Base-by-base conservation (phyloP, 2,797 vertebrate species). In the Centroberyx gerrardi region DNA sequence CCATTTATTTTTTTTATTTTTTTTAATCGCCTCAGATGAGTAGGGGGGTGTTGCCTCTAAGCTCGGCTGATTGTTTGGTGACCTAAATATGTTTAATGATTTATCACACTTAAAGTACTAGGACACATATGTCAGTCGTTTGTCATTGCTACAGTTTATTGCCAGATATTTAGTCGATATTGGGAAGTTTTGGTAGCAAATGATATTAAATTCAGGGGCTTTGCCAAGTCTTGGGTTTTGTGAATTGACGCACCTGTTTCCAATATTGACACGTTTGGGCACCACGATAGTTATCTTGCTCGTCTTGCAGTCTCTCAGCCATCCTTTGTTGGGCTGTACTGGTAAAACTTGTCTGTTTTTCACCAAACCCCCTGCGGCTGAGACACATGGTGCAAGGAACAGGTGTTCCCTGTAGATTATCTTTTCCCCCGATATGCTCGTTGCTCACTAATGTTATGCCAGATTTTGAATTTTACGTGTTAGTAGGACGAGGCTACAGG, bases 321-420 rank as follows among this genome's bases (percentile, higher is more conserved):
- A 7, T 67, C 51, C 74, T 33, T 27, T 18, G 8, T 53, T 1
- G 2, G 42, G 55, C 59, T 78, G 60, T 81, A 65, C 44, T 78
- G 29, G 14, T 62, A 8, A 78, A 33, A 81, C 62, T 77, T 78
- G 54, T 71, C 2, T 29, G 2, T 36, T 28, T 14, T 5, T 5
- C 10, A 6, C 8, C 18, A 3, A 14, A 54, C 54, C 62, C 31
- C 59, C 80, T 63, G 68, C 72, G 29, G 72, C 63, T 80, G 60
- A 8, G 71, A 74, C 89, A 78, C 83, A 84, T 87, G 81, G 76
- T 58, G 76, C 33, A 63, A 67, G 72, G 72, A 91, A 89, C 91
- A 90, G 92, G 86, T 90, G 89, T 88, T 84, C 72, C 46, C 58
- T 60, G 59, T 38, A 18, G 71, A 53, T 78, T 48, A 38, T 61